Conservation (phyloP, 2,797 vertebrate genomes). For the Acrocephalus scirpaceus region DNA sequence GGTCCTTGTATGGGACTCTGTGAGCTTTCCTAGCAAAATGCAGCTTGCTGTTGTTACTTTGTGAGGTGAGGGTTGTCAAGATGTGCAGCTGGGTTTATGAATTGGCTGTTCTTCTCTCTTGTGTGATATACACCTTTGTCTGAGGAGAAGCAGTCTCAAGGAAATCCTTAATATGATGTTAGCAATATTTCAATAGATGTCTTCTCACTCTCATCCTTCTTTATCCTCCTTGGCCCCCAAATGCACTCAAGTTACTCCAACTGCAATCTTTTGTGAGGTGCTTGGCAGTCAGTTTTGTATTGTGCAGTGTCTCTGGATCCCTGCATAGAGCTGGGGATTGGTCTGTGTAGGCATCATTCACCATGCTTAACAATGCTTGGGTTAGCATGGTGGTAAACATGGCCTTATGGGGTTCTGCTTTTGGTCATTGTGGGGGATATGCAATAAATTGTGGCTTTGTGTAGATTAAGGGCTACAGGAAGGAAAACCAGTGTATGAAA, state of each 20-base stretch:
- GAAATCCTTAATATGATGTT: background rate
- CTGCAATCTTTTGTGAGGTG: background rate
- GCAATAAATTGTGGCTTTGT: background rate
- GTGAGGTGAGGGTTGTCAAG: background rate
- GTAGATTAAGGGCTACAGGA: background rate
- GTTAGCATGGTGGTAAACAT: rapidly evolving
- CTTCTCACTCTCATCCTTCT: background rate
- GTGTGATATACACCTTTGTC: rapidly evolving
- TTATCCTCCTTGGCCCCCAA: background rate
- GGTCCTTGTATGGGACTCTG: background rate
- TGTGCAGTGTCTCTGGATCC: background rate
- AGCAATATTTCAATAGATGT: background rate
- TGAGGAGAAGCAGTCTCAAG: background rate
- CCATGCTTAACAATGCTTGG: background rate
- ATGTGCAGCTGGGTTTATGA: background rate
- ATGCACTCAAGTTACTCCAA: background rate
- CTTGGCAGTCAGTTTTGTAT: background rate
- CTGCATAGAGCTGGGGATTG: background rate
- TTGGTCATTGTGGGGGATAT: background rate
- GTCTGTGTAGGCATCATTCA: background rate
- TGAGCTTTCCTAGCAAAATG: background rate
- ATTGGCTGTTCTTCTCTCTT: background rate
- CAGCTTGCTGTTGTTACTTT: background rate
- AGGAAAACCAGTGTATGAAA: background rate
- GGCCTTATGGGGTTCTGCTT: background rate